Conservation (phyloP, 2,888 invertebrate genomes). For the Thumatha senex region DNA sequence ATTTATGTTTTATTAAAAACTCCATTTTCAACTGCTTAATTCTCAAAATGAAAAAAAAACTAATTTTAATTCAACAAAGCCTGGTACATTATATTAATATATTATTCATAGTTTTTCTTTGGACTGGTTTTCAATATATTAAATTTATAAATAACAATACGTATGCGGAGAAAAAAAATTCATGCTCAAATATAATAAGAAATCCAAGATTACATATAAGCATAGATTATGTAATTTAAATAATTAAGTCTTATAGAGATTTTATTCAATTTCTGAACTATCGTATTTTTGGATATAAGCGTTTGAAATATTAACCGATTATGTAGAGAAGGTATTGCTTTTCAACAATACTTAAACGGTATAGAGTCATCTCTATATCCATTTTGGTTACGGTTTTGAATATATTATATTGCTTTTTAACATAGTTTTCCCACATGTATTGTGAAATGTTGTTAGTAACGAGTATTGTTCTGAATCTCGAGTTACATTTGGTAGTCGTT, state of each 20-base stretch:
- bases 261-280: conserved; percentile 54
- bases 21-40: no score
- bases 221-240: conserved; percentile 23
- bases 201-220: conserved; percentile 23
- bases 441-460: conserved; percentile 37
- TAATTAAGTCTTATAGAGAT: conserved; percentile 45
- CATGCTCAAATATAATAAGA: conserved; percentile 19
- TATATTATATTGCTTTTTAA: conserved; percentile 45
- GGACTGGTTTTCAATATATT: no score
- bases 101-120: no score
- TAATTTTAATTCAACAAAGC: no score
- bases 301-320: conserved; percentile 51
- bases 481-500: conserved; percentile 28
- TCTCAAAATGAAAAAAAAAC: no score
- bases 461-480: conserved; percentile 35
- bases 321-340: conserved; percentile 41
- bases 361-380: conserved; percentile 63
- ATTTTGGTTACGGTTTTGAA: conserved; percentile 51
- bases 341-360: conserved; percentile 50
- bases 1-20: no score
- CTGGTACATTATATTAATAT: no score
- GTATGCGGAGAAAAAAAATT: not conserved
- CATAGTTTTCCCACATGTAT: conserved; percentile 35
- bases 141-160: no score
- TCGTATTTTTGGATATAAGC: conserved; percentile 45